Base-by-base conservation (phyloP, 92 coral and sea anemone genomes). In the Pocillopora grandis region DNA sequence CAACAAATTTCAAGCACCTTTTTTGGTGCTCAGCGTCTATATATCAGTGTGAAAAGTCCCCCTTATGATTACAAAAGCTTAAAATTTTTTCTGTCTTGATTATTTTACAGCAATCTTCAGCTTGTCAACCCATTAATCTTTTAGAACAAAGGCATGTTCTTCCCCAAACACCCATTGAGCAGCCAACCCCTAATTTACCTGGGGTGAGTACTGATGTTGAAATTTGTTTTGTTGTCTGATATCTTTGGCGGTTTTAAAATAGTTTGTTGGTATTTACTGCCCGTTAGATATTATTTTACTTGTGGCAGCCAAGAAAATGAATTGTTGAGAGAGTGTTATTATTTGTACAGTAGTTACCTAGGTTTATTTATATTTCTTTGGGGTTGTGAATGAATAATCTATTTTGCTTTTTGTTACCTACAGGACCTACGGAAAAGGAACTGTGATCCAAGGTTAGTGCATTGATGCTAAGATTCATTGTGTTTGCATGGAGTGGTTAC, bases 371-470 rank as follows among this genome's bases (percentile, higher is more conserved):
- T 31, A 68, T 68, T 31, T 68, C 73, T 14, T 14, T 12, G 10
- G 15, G n/a, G 37, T 68, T 42, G 12, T 35, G n/a, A 31, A 31
- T 82, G 19, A 56, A 16, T 15, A 10, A 58, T 59, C 16, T 19
- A 62, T 19, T 70, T 74, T 66, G 21, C 14, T 5, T 20, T 62
- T 18, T 64, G 12, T 62, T 17, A 23, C 23, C 87, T 83, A 49
- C 71, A 95, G 98, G 98, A 95, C 88, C 84, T 95, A 49, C 98
- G 91, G 75, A 96, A 87, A 88, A 92, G 89, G 86, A 94, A 88
- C 82, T 79, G 96, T 76, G 91, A 87, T 75, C 86, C 98, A 80
- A 92, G 95, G 98, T 95, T 35, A 80, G 52, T 42, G 52, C 8
- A 42, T 66, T 15, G 58, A 49, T 27, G 9, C 58, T 61, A 21